Evolutionary conservation across 2,113 vertebrate species (phyloP).

Genomic region (Mesocricetus auratus): DNA sequence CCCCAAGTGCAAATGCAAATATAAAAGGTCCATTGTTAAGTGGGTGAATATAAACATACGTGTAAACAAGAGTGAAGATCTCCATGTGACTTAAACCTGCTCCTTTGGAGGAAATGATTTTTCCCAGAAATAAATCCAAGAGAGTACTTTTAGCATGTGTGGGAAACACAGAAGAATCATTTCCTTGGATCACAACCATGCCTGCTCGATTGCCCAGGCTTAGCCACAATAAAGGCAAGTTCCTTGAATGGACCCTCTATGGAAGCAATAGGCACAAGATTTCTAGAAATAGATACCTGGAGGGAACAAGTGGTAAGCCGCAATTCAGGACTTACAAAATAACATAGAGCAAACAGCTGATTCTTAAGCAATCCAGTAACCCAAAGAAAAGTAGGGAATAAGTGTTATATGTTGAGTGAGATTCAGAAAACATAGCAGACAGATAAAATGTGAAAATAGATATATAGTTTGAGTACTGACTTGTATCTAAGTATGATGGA

Average conservation of each 20-base stretch:
- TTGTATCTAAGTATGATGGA: background rate
- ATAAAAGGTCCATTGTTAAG: background rate
- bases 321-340: background rate
- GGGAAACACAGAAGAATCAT: background rate
- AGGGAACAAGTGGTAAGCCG: background rate
- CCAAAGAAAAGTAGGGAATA: background rate
- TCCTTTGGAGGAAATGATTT: background rate
- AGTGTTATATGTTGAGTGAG: background rate
- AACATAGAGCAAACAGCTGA: rapidly evolving
- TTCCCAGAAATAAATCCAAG: background rate
- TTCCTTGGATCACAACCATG: background rate
- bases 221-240: background rate
- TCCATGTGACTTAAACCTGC: background rate
- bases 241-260: background rate
- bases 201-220: background rate
- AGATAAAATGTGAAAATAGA: background rate
- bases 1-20: background rate
- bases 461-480: background rate
- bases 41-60: background rate
- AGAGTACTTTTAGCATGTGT: background rate
- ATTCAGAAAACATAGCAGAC: background rate
- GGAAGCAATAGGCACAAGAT: background rate
- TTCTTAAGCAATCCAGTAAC: background rate
- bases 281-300: background rate
- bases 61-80: background rate